Evolutionary conservation across 2,797 vertebrate genomes (phyloP).

Genomic region (Rhabdophis nuchalis): DNA sequence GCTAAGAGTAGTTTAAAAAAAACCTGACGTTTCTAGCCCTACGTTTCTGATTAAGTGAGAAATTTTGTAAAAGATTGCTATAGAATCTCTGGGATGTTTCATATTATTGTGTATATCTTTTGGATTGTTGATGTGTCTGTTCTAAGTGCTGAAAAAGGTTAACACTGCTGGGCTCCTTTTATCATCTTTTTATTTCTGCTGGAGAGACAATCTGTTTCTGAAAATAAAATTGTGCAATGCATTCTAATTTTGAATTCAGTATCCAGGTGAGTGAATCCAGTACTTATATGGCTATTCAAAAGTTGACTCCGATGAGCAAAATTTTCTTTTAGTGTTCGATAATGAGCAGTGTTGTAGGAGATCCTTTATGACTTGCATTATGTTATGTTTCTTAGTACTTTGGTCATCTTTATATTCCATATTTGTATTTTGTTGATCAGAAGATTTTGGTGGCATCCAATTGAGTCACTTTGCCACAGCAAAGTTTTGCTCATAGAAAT

Average conservation of each 20-base stretch:
- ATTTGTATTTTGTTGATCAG: neutral
- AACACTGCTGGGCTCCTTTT: constrained; percentile 6
- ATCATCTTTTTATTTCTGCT: constrained; percentile 8
- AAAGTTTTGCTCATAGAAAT: neutral
- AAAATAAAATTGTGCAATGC: neutral
- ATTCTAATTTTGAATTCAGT: neutral
- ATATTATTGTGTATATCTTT: neutral
- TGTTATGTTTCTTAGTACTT: neutral
- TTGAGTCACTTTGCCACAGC: neutral
- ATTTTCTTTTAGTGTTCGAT: neutral
- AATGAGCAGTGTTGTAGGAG: neutral
- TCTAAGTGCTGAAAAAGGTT: neutral
- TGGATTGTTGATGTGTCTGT: neutral
- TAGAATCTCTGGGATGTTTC: neutral
- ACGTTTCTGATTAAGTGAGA: constrained; percentile 6
- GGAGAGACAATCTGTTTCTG: neutral
- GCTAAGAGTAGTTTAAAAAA: neutral
- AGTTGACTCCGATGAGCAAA: neutral
- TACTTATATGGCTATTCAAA: neutral
- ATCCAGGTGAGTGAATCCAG: neutral
- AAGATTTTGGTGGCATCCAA: neutral
- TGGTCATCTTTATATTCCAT: neutral
- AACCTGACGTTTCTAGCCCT: too few relatives aligned
- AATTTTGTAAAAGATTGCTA: neutral
- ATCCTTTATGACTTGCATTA: neutral